Conservation (phyloP, 2,888 invertebrate species). For the Cephus runcator region DNA sequence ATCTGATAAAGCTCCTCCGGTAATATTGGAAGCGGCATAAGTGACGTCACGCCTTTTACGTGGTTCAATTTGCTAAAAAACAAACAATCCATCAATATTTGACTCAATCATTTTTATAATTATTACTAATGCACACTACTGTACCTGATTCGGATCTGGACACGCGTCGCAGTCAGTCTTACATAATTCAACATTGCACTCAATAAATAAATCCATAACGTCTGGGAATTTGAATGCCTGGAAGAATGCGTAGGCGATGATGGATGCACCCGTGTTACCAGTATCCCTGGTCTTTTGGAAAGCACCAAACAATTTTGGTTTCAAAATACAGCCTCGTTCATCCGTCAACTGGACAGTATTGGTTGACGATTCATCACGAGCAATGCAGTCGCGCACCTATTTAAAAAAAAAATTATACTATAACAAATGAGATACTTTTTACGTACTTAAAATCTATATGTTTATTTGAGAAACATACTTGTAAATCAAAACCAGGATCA, state of each 20-base stretch:
- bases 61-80: slow-evolving; percentile 66
- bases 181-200: slow-evolving; percentile 85
- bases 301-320: slow-evolving; percentile 82
- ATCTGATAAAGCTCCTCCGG: slow-evolving; percentile 70
- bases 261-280: slow-evolving; percentile 77
- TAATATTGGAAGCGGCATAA: slow-evolving; percentile 34
- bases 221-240: slow-evolving; percentile 88
- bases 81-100: too few species aligned
- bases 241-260: slow-evolving; percentile 82
- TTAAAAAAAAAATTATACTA: neutral
- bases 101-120: too few species aligned
- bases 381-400: slow-evolving; percentile 78
- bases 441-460: too few species aligned
- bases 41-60: slow-evolving; percentile 54
- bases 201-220: slow-evolving; percentile 83
- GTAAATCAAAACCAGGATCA: slow-evolving; percentile 81
- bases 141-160: slow-evolving; percentile 72
- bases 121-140: neutral
- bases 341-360: slow-evolving; percentile 79
- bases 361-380: slow-evolving; percentile 75
- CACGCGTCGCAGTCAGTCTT: slow-evolving; percentile 83
- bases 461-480: slow-evolving; percentile 49
- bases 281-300: slow-evolving; percentile 85
- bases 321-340: slow-evolving; percentile 79
- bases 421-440: too few species aligned